These are phyloP conservation scores for Anneissia japonica DNA, from an alignment of 35 echinoderm and acorn worm species.

Conservation along the genomic window DNA sequence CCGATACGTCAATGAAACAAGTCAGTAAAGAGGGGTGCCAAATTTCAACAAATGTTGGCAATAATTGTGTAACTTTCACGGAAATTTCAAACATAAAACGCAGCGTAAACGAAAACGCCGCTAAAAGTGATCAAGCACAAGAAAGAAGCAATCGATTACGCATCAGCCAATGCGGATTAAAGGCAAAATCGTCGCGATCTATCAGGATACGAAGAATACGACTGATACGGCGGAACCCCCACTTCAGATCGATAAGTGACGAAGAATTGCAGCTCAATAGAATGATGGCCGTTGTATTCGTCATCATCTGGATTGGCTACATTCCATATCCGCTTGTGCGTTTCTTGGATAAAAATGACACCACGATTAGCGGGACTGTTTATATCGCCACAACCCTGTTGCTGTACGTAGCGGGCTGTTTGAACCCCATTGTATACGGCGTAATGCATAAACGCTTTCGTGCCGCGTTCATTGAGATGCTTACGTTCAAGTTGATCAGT, in stretches of 20 bases:
- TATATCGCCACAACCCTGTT: neutral
- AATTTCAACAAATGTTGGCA: too few relatives aligned
- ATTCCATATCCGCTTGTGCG: slow-evolving; percentile 18
- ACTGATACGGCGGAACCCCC: neutral
- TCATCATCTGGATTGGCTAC: slow-evolving; percentile 23
- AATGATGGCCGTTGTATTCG: slow-evolving; percentile 18
- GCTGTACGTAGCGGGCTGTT: slow-evolving; percentile 17
- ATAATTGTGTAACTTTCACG: too few relatives aligned
- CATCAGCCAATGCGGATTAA: neutral
- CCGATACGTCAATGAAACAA: too few relatives aligned
- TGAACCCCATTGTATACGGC: slow-evolving; percentile 38
- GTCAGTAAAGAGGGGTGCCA: too few relatives aligned
- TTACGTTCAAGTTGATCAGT: neutral
- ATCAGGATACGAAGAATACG: neutral
- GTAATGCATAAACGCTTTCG: slow-evolving; percentile 20
- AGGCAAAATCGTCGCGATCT: neutral
- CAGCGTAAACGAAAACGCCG: neutral
- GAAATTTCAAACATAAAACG: neutral
- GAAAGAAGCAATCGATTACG: neutral
- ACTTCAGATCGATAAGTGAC: neutral
- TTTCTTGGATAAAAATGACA: neutral
- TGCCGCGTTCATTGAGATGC: slow-evolving; percentile 25
- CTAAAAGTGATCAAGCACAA: neutral
- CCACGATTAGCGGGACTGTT: neutral
- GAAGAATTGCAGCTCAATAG: slow-evolving; percentile 7